Base-by-base conservation (phyloP, 1,140 invertebrate species). In the Micrasema longulum region DNA sequence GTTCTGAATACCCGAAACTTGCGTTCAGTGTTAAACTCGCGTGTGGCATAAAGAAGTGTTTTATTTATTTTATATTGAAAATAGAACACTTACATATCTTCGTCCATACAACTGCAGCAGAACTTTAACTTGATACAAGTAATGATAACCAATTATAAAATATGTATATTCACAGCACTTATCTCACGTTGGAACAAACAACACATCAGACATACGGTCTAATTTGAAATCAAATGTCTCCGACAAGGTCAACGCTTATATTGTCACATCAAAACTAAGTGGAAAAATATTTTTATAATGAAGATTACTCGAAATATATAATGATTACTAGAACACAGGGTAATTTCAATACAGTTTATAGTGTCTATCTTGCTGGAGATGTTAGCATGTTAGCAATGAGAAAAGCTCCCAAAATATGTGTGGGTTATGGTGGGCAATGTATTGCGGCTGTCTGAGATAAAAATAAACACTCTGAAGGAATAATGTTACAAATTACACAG, bases 41-140 rank as follows among this genome's bases (percentile, higher is more conserved):
- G 12, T 38, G 36, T 38, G 12, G 36, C 36, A 12, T 5, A 7
- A 38, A 38, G 36, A 12, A 5, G 5, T 38, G 5, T 38, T 12
- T 12, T 12, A 38, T 38, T 38, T 38, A 38, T 7, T 7, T 5
- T 38, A 5, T 38, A 5, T 12, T 38, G 36, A 38, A 43, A 16
- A 16, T 16, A 18, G 35, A 5, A 43, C 38, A 72, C 62, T 72
- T 57, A 72, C 65, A 69, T 53, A 26, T 55, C 60, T 63, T 63
- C 65, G 43, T 73, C 71, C 71, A 73, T 73, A 52, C 65, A 69
- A 69, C 52, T 35, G 41, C 55, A 53, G 55, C 63, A 73, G 14
- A 62, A 63, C 23, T 26, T 69, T 36, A 43, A 45, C 45, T 52
- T 63, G 31, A 64, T 45, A 64, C 22, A 64, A 26, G 43, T 47